These are phyloP conservation scores for Cotesia glomerata DNA, from an alignment of 1,140 invertebrate genomes.

Conservation along the genomic window DNA sequence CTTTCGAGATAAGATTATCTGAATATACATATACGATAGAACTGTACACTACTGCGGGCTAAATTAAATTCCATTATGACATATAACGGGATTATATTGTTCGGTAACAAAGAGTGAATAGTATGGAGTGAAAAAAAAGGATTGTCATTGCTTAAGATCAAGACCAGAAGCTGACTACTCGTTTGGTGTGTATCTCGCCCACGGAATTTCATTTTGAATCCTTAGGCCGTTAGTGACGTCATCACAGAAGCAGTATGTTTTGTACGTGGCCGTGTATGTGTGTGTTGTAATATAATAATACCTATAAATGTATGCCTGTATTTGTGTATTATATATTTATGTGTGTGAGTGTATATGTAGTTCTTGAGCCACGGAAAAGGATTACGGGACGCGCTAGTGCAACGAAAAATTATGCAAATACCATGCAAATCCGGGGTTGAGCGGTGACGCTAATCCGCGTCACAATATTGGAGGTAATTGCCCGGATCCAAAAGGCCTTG, in stretches of 20 bases:
- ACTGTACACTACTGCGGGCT: too few relatives aligned
- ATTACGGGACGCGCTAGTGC: constrained; percentile 50
- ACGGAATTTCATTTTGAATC: constrained; percentile 8
- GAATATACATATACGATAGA: too few relatives aligned
- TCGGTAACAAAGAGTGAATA: neutral
- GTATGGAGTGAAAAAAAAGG: neutral
- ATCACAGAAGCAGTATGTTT: constrained; percentile 6
- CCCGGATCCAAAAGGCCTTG: constrained; percentile 43
- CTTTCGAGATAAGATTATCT: too few relatives aligned
- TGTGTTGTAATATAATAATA: neutral
- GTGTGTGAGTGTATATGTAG: neutral
- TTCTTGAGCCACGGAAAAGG: constrained; percentile 28
- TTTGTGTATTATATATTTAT: neutral
- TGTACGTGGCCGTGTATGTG: neutral
- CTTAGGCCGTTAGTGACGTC: constrained; percentile 2
- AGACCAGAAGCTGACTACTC: constrained; percentile 19
- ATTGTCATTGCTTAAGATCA: constrained; percentile 7
- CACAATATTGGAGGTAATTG: constrained; percentile 63
- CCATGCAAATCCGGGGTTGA: constrained; percentile 56
- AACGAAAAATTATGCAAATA: constrained; percentile 62
- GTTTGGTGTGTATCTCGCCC: neutral
- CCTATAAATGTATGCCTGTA: neutral
- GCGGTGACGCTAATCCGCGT: constrained; percentile 59
- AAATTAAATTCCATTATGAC: too few relatives aligned
- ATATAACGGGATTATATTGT: neutral